Evolutionary conservation across 2,888 invertebrate species (phyloP).

Genomic region (Ochropacha duplaris): DNA sequence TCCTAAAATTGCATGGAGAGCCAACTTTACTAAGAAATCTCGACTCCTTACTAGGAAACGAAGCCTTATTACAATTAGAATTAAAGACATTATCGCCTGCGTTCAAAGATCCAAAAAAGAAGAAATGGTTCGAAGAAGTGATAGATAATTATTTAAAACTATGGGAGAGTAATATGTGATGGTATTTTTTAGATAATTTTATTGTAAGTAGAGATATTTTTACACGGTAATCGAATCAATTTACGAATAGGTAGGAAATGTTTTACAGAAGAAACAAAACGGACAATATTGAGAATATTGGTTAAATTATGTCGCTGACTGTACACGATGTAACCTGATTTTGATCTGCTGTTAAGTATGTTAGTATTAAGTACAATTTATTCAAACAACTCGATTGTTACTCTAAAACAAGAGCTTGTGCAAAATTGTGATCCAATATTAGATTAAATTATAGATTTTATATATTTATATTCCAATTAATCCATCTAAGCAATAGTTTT

Average conservation of each 20-base stretch:
- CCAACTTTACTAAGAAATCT: conserved; percentile 86
- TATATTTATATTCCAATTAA: not conserved
- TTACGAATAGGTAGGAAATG: conserved; percentile 8
- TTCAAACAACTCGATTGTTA: not conserved
- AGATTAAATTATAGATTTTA: not conserved
- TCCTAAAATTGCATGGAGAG: conserved; percentile 92
- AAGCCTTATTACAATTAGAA: conserved; percentile 92
- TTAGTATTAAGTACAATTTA: not conserved
- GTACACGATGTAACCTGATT: not conserved
- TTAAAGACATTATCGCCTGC: conserved; percentile 90
- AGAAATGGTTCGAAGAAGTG: conserved; percentile 93
- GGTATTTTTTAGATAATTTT: conserved; percentile 20
- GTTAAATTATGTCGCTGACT: not conserved
- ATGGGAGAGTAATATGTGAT: conserved; percentile 95
- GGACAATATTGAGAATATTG: not conserved
- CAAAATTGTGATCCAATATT: not conserved
- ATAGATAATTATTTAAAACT: conserved; percentile 94
- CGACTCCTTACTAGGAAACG: conserved; percentile 89
- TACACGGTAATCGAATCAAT: conserved; percentile 14
- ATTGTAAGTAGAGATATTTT: conserved; percentile 28
- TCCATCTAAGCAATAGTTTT: not conserved
- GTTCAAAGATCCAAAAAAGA: conserved; percentile 88
- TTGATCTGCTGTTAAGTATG: not conserved
- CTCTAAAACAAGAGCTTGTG: not conserved
- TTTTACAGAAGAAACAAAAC: not conserved